phyloP scores from a whole-genome alignment of 2,797 vertebrate species.

The Lutjanus argentimaculatus region DNA sequence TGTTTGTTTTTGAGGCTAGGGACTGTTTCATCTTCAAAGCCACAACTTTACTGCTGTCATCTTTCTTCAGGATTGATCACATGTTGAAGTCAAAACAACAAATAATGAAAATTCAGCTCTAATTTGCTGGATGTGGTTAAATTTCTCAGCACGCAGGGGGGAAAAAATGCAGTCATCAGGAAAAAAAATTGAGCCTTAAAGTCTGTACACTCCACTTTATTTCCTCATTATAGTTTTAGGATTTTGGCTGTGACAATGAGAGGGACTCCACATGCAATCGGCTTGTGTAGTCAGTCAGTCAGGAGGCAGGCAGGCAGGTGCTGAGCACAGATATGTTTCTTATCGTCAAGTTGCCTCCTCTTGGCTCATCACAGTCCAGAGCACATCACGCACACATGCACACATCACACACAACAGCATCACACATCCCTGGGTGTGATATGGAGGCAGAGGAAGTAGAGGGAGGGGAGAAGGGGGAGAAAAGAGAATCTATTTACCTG shows the following conservation, averaged over 20 bases:
- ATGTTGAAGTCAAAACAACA: constrained; percentile 8
- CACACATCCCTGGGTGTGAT: constrained; percentile 39
- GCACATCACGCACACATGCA: constrained; percentile 33
- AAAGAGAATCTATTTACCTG: constrained; percentile 35
- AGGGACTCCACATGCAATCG: constrained; percentile 35
- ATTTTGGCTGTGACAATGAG: constrained; percentile 46
- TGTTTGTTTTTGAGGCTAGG: constrained; percentile 5
- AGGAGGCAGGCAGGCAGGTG: constrained; percentile 65
- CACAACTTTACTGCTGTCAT: not conserved
- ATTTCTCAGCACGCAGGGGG: not conserved
- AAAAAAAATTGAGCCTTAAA: constrained; percentile 8
- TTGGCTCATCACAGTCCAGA: constrained; percentile 64
- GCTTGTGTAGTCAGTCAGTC: constrained; percentile 54
- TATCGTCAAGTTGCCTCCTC: constrained; percentile 67
- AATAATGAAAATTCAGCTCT: constrained; percentile 22
- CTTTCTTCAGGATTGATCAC: constrained; percentile 13
- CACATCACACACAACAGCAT: constrained; percentile 28
- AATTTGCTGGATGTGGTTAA: constrained; percentile 11
- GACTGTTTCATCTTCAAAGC: constrained; percentile 39
- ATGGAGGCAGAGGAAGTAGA: constrained; percentile 25
- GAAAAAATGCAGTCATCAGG: constrained; percentile 6
- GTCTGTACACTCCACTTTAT: constrained; percentile 35
- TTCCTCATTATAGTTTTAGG: constrained; percentile 37
- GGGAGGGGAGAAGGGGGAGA: not conserved
- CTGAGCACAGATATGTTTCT: constrained; percentile 73